phyloP scores from a whole-genome alignment of 2,888 invertebrate genomes.

The Tupiocoris notatus region DNA sequence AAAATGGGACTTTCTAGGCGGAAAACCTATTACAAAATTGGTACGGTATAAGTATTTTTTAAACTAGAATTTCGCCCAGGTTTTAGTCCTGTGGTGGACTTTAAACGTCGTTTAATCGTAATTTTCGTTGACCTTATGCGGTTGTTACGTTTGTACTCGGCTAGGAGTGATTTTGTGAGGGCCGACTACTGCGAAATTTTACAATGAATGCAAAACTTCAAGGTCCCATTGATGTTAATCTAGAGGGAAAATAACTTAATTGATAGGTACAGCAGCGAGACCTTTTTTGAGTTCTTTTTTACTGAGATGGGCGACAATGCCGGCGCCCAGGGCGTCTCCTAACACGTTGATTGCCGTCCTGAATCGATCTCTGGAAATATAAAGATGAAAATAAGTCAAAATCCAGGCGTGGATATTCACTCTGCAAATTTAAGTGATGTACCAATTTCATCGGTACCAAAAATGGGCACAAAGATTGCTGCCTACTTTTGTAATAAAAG shows the following conservation, averaged over 20 bases:
- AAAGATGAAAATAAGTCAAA: neutral
- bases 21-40: too few relatives aligned
- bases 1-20: too few relatives aligned
- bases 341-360: constrained; percentile 90
- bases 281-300: constrained; percentile 62
- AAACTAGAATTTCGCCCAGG: too few relatives aligned
- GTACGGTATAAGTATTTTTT: too few relatives aligned
- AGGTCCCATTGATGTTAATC: neutral
- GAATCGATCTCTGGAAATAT: constrained; percentile 72
- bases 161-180: too few relatives aligned
- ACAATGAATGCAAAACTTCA: neutral
- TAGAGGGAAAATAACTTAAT: neutral
- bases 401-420: neutral
- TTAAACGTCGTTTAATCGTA: too few relatives aligned
- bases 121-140: too few relatives aligned
- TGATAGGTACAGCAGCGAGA: neutral
- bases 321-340: constrained; percentile 92
- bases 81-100: too few relatives aligned
- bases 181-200: too few relatives aligned
- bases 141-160: too few relatives aligned
- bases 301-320: constrained; percentile 82
- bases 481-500: neutral
- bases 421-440: neutral
- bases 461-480: neutral
- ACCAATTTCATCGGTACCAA: neutral